phyloP scores from a whole-genome alignment of 2,113 vertebrate species.

The Gorsachius goisagi region DNA sequence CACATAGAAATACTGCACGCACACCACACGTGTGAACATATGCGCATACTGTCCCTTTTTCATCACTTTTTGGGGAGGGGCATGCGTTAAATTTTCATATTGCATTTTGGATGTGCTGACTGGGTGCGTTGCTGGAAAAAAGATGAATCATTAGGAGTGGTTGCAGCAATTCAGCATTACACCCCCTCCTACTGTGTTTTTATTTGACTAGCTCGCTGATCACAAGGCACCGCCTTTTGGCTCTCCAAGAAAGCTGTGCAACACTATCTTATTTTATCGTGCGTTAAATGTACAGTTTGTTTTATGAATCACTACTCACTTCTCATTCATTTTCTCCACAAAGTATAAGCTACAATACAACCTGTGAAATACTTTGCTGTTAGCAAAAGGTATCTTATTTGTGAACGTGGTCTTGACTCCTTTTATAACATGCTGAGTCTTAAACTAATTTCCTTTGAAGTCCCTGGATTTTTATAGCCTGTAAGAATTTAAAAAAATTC shows the following conservation, averaged over 20 bases:
- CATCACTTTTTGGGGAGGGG: neutral
- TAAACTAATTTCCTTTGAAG: conserved; percentile 69
- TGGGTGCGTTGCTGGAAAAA: neutral
- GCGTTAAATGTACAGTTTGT: neutral
- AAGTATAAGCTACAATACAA: neutral
- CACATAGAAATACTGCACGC: neutral
- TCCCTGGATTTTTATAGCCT: conserved; percentile 19
- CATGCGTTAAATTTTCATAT: rapidly evolving
- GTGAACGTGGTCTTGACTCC: conserved; percentile 19
- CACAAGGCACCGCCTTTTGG: conserved; percentile 13
- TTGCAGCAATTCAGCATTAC: neutral
- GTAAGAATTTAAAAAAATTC: neutral
- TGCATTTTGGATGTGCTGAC: neutral
- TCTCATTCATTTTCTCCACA: conserved; percentile 10
- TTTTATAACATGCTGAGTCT: conserved; percentile 37
- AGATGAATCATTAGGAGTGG: conserved; percentile 47
- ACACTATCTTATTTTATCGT: neutral
- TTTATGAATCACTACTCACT: conserved; percentile 16
- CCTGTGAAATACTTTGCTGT: conserved; percentile 39
- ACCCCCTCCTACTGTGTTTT: neutral
- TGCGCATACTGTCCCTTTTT: neutral
- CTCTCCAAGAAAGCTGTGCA: conserved; percentile 35
- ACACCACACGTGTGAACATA: neutral
- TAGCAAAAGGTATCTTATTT: conserved; percentile 34
- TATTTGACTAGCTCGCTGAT: conserved; percentile 13